These are phyloP conservation scores for Anseranas semipalmata DNA, from an alignment of 2,113 vertebrate species.

Conservation along the genomic window DNA sequence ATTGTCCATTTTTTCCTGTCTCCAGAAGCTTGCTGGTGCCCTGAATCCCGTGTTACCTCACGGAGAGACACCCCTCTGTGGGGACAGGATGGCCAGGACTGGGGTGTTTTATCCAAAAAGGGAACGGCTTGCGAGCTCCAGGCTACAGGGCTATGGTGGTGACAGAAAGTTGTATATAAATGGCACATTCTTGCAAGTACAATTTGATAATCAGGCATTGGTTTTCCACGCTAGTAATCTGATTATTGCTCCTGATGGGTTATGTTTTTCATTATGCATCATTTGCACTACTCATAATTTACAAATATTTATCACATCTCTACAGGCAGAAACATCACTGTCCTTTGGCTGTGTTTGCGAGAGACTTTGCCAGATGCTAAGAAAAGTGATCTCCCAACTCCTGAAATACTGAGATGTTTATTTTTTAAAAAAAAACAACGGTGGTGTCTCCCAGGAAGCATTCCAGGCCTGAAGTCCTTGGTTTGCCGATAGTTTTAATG, in stretches of 20 bases:
- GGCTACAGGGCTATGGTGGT: not conserved
- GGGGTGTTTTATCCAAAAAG: not conserved
- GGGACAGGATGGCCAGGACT: not conserved
- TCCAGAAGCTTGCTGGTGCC: not conserved
- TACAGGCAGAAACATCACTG: not conserved
- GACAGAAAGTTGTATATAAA: not conserved
- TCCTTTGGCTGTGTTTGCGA: not conserved
- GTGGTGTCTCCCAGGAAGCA: not conserved
- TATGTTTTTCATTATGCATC: not conserved
- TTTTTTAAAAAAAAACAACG: not conserved
- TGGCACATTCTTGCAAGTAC: not conserved
- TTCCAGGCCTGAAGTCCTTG: not conserved
- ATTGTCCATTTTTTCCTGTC: not conserved
- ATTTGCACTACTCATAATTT: not conserved
- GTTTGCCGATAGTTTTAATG: not conserved
- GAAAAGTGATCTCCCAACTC: not conserved
- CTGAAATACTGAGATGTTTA: not conserved
- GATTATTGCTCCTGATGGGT: not conserved
- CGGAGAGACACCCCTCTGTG: accelerated
- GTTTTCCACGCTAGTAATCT: not conserved
- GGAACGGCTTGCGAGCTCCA: too few species aligned
- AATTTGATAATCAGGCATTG: not conserved
- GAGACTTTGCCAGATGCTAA: not conserved
- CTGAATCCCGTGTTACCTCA: not conserved
- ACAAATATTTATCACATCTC: not conserved